These are phyloP conservation scores for Molossus molossus DNA, from an alignment of 2,797 vertebrate genomes.

Conservation along the genomic window DNA sequence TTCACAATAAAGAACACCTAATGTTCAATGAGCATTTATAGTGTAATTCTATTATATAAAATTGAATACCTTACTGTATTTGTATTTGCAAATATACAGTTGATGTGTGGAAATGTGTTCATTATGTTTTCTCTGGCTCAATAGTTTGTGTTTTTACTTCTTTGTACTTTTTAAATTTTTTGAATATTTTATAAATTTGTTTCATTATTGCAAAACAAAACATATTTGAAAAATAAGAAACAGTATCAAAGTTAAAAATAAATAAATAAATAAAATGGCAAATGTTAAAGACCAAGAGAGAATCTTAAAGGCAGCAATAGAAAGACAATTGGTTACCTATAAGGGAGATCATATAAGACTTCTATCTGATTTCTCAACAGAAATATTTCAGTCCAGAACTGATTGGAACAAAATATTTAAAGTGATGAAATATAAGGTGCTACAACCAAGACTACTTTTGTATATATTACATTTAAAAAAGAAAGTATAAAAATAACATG, in stretches of 20 bases:
- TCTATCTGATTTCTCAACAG: not conserved
- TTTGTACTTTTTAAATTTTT: constrained; percentile 17
- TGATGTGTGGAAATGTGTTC: constrained; percentile 3
- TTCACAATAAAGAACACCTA: constrained; percentile 4
- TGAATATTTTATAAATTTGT: constrained; percentile 41
- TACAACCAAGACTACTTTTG: not conserved
- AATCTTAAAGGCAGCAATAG: not conserved
- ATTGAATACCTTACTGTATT: constrained; percentile 4
- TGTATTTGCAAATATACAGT: constrained; percentile 18
- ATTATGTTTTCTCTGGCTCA: constrained; percentile 46
- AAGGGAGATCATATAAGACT: not conserved
- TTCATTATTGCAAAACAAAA: constrained; percentile 56
- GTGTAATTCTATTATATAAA: constrained; percentile 55
- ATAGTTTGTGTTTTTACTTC: not conserved
- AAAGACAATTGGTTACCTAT: not conserved
- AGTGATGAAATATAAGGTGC: not conserved
- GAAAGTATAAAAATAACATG: not conserved
- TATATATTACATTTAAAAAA: not conserved
- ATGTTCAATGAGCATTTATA: constrained; percentile 40
- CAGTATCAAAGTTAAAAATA: constrained; percentile 8
- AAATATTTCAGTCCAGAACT: not conserved
- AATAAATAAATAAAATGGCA: too few species aligned
- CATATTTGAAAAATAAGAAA: not conserved
- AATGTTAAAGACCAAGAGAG: not conserved
- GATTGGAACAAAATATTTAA: not conserved